Percentiles rank a stretch among this genome's conserved stretches.
Evolutionary conservation across 1,140 invertebrate genomes (phyloP).

Genomic region (Uloborus diversus): DNA sequence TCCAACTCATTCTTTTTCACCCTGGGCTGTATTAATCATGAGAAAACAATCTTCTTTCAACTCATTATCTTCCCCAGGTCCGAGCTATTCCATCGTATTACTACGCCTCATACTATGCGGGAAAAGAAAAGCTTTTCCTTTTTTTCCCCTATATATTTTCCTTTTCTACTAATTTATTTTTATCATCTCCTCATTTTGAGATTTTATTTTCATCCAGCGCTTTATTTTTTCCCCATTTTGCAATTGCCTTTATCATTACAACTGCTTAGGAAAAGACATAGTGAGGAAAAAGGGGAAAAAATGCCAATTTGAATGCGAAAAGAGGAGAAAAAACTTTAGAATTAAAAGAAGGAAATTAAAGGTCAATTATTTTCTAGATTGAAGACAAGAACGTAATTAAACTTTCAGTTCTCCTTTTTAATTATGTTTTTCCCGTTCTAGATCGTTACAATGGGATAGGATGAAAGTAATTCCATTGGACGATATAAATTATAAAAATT

Average conservation of each 20-base stretch:
- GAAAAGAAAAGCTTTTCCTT: neutral
- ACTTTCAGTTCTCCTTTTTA: neutral
- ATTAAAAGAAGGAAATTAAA: slow-evolving; percentile 9
- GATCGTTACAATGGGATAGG: neutral
- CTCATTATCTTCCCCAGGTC: neutral
- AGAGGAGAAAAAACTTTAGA: neutral
- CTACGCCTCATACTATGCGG: no score
- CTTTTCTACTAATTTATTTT: slow-evolving; percentile 15
- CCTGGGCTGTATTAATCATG: neutral
- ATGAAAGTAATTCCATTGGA: neutral
- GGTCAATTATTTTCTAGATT: slow-evolving; percentile 13
- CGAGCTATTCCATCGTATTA: neutral
- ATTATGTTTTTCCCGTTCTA: no score
- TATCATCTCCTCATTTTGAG: slow-evolving; percentile 9
- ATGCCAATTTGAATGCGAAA: neutral
- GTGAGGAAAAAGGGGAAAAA: neutral
- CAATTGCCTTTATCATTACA: slow-evolving; percentile 38
- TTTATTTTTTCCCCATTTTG: neutral
- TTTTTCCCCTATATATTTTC: no score
- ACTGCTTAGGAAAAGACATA: slow-evolving; percentile 11
- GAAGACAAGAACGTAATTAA: slow-evolving; percentile 18
- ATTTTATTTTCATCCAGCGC: slow-evolving; percentile 10
- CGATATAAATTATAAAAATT: no score
- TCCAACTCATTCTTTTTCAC: no score
- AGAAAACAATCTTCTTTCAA: slow-evolving; percentile 9